Percentiles rank a stretch among this genome's conserved stretches.
These are phyloP conservation scores for Seira ritae DNA, from an alignment of 2,888 invertebrate species.

Conservation along the genomic window DNA sequence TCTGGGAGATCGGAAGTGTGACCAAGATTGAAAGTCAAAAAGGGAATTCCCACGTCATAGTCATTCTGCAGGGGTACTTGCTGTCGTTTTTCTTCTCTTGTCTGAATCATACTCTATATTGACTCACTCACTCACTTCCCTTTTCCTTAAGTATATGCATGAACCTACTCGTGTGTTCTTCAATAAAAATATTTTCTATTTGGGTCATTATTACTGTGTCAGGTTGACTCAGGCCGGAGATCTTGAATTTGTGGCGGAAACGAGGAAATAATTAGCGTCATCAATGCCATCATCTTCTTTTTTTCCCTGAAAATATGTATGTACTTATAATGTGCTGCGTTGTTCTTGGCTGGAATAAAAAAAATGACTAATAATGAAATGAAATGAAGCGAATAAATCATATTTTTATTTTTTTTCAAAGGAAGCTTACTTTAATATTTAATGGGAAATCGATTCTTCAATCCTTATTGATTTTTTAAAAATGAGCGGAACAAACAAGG, in stretches of 20 bases:
- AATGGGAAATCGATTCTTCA: too few relatives aligned
- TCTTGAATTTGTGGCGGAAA: constrained; percentile 37
- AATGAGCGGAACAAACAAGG: too few relatives aligned
- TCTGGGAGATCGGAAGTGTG: constrained; percentile 54
- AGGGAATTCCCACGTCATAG: constrained; percentile 55
- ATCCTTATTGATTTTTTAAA: too few relatives aligned
- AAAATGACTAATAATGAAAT: too few relatives aligned
- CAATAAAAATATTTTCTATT: constrained; percentile 38
- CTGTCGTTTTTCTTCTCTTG: constrained; percentile 17
- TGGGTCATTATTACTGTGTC: constrained; percentile 64
- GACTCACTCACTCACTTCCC: constrained; percentile 42
- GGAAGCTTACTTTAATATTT: too few relatives aligned
- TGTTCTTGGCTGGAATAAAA: not conserved
- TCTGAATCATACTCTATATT: constrained; percentile 13
- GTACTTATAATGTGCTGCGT: too few relatives aligned
- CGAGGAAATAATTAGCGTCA: constrained; percentile 41
- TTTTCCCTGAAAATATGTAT: too few relatives aligned
- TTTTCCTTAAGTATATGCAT: constrained; percentile 45
- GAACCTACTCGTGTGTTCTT: not conserved
- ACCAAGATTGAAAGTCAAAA: constrained; percentile 53
- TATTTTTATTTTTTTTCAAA: too few relatives aligned
- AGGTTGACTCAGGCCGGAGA: constrained; percentile 48
- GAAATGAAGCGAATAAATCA: too few relatives aligned
- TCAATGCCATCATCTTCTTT: constrained; percentile 8
- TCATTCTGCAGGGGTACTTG: constrained; percentile 40